These are phyloP conservation scores for Sakesphorus luctuosus DNA, from an alignment of 2,113 vertebrate species.

Conservation along the genomic window DNA sequence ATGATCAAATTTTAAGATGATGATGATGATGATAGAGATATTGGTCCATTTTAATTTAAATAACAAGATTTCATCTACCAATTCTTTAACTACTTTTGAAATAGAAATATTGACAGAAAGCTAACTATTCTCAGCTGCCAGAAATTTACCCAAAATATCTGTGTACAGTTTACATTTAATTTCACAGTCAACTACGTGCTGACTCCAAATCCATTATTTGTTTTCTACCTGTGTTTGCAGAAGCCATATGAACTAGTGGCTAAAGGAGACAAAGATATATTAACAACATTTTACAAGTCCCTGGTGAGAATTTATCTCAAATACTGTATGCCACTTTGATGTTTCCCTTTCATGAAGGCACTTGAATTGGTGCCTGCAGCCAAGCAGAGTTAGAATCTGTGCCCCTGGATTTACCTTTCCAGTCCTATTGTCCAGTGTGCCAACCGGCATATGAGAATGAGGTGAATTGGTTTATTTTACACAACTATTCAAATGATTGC, in stretches of 20 bases:
- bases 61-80: background rate
- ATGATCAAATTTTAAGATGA: background rate
- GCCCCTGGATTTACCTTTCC: background rate
- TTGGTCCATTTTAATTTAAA: background rate
- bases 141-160: background rate
- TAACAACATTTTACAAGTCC: background rate
- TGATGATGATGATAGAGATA: background rate
- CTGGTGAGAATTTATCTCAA: background rate
- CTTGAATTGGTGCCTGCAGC: background rate
- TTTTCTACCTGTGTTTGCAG: background rate
- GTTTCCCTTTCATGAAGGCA: background rate
- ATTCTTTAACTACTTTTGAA: background rate
- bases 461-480: background rate
- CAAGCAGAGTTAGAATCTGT: background rate
- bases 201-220: background rate
- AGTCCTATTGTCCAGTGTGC: background rate
- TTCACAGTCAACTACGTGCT: background rate
- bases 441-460: background rate
- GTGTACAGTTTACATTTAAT: background rate
- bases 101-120: slow-evolving; percentile 19
- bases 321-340: background rate
- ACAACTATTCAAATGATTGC: background rate
- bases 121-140: background rate
- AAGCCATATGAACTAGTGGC: background rate
- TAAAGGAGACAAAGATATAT: background rate